A percentile compares a stretch with the other conserved stretches of the same genome.
Evolutionary conservation across 2,113 vertebrate genomes (phyloP).

Genomic region (Crotalus helleri): DNA sequence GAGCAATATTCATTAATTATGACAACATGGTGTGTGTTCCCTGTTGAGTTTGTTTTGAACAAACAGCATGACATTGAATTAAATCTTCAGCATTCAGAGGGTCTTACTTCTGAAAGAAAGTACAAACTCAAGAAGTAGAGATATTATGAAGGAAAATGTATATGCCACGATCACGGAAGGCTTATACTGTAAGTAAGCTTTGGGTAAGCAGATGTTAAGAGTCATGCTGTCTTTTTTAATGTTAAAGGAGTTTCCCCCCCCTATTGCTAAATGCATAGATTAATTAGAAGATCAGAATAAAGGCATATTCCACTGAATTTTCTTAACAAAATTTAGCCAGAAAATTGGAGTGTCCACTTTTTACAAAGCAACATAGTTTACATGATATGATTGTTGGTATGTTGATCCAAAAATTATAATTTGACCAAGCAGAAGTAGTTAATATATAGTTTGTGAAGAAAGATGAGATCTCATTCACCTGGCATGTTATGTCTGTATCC

Average conservation of each 20-base stretch:
- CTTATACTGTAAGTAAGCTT: not conserved
- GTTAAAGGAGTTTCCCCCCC: not conserved
- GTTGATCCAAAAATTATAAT: not conserved
- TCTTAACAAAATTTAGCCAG: not conserved
- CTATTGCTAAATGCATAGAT: not conserved
- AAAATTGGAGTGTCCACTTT: not conserved
- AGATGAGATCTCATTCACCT: not conserved
- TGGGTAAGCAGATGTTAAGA: not conserved
- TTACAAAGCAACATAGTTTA: not conserved
- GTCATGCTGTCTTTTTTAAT: not conserved
- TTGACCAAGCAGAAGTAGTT: not conserved
- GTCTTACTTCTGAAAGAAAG: not conserved
- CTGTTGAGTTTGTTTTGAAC: not conserved
- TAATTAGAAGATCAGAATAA: not conserved
- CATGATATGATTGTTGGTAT: not conserved
- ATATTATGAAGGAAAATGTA: not conserved
- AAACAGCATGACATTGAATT: not conserved
- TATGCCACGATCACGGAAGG: not conserved
- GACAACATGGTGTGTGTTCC: not conserved
- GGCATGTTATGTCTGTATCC: not conserved
- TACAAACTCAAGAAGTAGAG: not conserved
- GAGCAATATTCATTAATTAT: not conserved
- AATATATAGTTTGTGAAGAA: not conserved
- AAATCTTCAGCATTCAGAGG: not conserved
- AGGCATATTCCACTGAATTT: not conserved